phyloP scores from a whole-genome alignment of 2,888 invertebrate genomes.

The Cheilosia impressa region DNA sequence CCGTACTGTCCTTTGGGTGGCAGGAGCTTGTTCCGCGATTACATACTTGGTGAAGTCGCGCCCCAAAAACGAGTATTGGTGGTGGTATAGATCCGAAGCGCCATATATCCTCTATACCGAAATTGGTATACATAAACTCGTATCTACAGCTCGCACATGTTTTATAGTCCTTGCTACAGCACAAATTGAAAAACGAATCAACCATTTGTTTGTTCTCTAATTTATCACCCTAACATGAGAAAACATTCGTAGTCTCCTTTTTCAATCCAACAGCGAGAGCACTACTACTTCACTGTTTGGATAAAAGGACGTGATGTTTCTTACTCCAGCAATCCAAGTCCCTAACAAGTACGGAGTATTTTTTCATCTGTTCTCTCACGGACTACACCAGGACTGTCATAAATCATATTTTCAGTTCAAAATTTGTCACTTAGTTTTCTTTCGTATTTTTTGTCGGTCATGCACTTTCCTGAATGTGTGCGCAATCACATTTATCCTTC shows the following conservation, averaged over 20 bases:
- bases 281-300: slow-evolving; percentile 26
- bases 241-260: slow-evolving; percentile 6
- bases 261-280: background rate
- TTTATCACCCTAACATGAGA: slow-evolving; percentile 45
- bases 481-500: slow-evolving; percentile 63
- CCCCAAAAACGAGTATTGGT: too few species aligned
- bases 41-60: too few species aligned
- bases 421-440: slow-evolving; percentile 68
- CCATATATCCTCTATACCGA: too few species aligned
- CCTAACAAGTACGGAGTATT: slow-evolving; percentile 45
- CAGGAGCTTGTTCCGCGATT: too few species aligned
- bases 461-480: slow-evolving; percentile 34
- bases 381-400: slow-evolving; percentile 30
- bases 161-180: too few species aligned
- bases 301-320: slow-evolving; percentile 56
- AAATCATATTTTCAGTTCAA: slow-evolving; percentile 67
- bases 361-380: slow-evolving; percentile 41
- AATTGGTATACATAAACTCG: too few species aligned
- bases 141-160: too few species aligned
- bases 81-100: too few species aligned
- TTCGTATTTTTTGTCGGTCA: slow-evolving; percentile 13
- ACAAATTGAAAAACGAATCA: slow-evolving; percentile 29
- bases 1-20: too few species aligned
- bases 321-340: slow-evolving; percentile 28
- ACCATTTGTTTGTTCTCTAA: slow-evolving; percentile 35